Conservation (phyloP, 2,888 invertebrate species). For the Torymus auratus region DNA sequence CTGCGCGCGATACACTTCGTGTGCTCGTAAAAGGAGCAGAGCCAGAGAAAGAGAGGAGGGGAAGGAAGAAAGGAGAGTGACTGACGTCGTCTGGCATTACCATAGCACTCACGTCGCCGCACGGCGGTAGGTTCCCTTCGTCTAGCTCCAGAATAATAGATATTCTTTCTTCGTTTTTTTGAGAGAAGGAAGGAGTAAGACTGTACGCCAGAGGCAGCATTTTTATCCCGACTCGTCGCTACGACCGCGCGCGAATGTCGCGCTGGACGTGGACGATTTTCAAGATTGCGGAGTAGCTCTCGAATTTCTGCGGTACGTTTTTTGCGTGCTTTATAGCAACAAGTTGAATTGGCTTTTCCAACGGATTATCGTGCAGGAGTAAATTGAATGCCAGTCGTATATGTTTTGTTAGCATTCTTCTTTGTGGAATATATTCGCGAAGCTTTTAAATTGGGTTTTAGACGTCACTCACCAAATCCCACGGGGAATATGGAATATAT, state of each 20-base stretch:
- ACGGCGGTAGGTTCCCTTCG: slow-evolving; percentile 54
- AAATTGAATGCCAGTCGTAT: too few species aligned
- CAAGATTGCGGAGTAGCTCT: neutral
- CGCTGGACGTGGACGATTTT: slow-evolving; percentile 19
- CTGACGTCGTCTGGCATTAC: slow-evolving; percentile 56
- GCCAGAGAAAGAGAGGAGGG: neutral
- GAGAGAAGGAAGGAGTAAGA: too few species aligned
- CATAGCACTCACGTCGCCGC: slow-evolving; percentile 62
- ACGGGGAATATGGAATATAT: too few species aligned
- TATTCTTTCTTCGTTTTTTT: slow-evolving; percentile 43
- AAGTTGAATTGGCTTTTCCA: too few species aligned
- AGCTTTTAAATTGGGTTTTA: neutral
- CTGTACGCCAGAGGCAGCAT: too few species aligned
- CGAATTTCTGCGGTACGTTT: too few species aligned
- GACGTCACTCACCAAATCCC: too few species aligned
- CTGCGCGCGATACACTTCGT: too few species aligned
- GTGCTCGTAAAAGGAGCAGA: too few species aligned
- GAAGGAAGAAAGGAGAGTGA: neutral
- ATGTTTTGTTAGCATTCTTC: neutral
- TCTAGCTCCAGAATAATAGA: slow-evolving; percentile 65
- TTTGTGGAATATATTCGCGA: too few species aligned
- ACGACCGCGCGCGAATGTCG: neutral
- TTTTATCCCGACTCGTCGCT: neutral
- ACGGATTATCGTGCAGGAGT: neutral
- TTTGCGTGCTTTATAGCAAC: too few species aligned